Evolutionary conservation across 30 jellyfish, hydroid and myxozoan species (phyloP), one percentile per base, ranked within the genome.

Genomic region (Turritopsis rubra): DNA sequence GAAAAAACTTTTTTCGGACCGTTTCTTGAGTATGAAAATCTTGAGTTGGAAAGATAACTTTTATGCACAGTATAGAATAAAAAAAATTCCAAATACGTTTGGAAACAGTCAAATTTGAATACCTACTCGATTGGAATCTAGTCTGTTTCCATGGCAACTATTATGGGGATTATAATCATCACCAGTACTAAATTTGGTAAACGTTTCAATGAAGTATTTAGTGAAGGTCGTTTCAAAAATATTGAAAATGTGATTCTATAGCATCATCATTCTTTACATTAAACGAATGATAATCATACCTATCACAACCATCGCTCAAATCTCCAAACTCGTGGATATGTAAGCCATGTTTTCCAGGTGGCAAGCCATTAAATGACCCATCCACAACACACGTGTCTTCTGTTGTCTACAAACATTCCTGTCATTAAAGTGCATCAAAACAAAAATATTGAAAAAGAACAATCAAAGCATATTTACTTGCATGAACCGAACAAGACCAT

Each of bases 301-400:
- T 93, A 18, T 85, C 71, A 79, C 96, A 93, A 18, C 96, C 96
- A 18, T 81, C 52, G 0, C 96, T 84, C 60, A 93, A 74, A 81
- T 93, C 98, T 29, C 98, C 98, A 5, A 84, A 76, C 54, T 86
- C 90, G 73, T 93, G 94, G 18, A 93, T 81, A 75, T 93, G 96
- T 28, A 93, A 28, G 18, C 93, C 98, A 88, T 93, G 96, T 54
- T 73, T 80, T 20, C 98, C 94, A 22, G 91, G 83, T 16, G 85
- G 22, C 4, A 93, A 81, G 21, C 96, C 96, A 60, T 86, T 95
- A 72, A 93, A 41, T 7, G 96, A 82, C 17, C 98, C 98, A 83
- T 93, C 98, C 24, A 93, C 73, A 20, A 93, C 85, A 72, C 98
- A 93, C 18, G 83, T 41, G 52, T 88, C 86, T 75, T 71, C 75